phyloP scores from a whole-genome alignment of 2,113 vertebrate species.

The Dipodomys stephensi region DNA sequence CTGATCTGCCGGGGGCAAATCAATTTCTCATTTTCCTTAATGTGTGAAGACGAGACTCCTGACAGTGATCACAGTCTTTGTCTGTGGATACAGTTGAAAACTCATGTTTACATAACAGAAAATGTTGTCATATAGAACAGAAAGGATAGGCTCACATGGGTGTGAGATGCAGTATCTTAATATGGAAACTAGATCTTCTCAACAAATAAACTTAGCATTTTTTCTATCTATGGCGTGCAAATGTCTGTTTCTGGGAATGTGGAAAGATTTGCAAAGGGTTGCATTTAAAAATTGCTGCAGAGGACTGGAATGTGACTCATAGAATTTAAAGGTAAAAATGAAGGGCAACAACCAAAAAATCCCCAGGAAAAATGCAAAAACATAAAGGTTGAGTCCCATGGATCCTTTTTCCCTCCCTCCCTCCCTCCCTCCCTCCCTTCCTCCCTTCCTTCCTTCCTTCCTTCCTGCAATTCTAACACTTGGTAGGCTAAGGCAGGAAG shows the following conservation, averaged over 20 bases:
- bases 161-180: conserved; percentile 40
- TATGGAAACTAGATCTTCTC: conserved; percentile 39
- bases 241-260: neutral
- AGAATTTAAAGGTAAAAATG: neutral
- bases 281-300: neutral
- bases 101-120: conserved; percentile 69
- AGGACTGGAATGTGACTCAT: neutral
- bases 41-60: conserved; percentile 56
- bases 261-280: neutral
- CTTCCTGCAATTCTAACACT: neutral
- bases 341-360: neutral
- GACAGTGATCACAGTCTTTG: conserved; percentile 50
- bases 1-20: conserved; percentile 58
- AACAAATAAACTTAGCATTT: conserved; percentile 52
- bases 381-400: neutral
- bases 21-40: conserved; percentile 69
- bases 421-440: too few relatives aligned
- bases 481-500: neutral
- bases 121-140: conserved; percentile 27
- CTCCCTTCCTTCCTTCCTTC: too few relatives aligned
- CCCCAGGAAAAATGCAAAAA: neutral
- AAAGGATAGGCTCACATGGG: neutral
- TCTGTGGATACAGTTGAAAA: conserved; percentile 41
- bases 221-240: neutral
- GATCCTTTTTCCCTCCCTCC: too few relatives aligned